A percentile compares a stretch with the other conserved stretches of the same genome.
These are phyloP conservation scores for Elysia chlorotica DNA, from an alignment of 1,140 invertebrate genomes.

Conservation along the genomic window DNA sequence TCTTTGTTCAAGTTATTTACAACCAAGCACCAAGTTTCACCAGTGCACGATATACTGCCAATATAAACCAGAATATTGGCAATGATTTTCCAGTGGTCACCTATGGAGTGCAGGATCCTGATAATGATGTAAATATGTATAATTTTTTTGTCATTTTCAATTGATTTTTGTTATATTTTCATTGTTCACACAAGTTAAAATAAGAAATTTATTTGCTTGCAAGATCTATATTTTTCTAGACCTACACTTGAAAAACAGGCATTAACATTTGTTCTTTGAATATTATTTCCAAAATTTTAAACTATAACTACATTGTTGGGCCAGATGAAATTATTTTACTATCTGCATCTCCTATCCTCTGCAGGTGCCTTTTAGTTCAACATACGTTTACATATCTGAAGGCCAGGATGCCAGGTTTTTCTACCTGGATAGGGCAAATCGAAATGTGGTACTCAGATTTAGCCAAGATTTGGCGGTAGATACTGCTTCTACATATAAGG, in stretches of 20 bases:
- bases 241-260: not conserved
- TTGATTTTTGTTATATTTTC: not conserved
- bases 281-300: no score
- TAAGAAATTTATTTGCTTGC: no score
- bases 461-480: not conserved
- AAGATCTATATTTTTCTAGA: not conserved
- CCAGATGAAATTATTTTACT: no score
- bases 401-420: constrained; percentile 10
- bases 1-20: not conserved
- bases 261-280: no score
- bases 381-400: not conserved
- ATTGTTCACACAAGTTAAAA: no score
- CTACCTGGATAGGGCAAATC: not conserved
- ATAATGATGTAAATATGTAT: not conserved
- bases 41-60: not conserved
- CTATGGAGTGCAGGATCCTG: not conserved
- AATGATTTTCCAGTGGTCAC: not conserved
- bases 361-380: constrained; percentile 1
- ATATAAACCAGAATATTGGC: not conserved
- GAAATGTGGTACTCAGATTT: constrained; percentile 1
- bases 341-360: not conserved
- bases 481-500: not conserved
- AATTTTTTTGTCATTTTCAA: not conserved
- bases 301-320: no score
- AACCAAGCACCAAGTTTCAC: constrained; percentile 9